Conservation (phyloP, 2,888 invertebrate genomes). For the Lingula anatina region DNA sequence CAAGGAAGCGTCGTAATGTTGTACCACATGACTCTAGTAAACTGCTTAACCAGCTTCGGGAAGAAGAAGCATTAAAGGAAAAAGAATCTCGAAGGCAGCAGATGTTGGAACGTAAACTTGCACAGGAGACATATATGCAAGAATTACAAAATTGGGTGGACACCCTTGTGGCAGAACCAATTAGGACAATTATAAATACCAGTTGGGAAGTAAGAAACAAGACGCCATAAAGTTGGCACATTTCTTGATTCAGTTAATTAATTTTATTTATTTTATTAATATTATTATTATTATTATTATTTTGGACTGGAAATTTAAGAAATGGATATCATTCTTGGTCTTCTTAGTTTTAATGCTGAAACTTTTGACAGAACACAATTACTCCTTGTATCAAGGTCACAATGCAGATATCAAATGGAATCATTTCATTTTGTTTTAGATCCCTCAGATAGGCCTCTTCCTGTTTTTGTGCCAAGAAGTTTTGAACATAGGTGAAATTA, state of each 20-base stretch:
- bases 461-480: constrained; percentile 56
- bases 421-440: constrained; percentile 41
- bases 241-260: too few relatives aligned
- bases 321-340: too few relatives aligned
- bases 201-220: constrained; percentile 59
- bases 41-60: constrained; percentile 47
- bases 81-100: constrained; percentile 39
- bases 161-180: constrained; percentile 45
- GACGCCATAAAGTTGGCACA: too few relatives aligned
- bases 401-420: too few relatives aligned
- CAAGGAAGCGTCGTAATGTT: constrained; percentile 23
- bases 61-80: constrained; percentile 45
- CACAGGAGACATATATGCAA: constrained; percentile 51
- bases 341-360: too few relatives aligned
- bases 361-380: too few relatives aligned
- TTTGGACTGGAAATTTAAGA: too few relatives aligned
- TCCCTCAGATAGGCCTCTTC: constrained; percentile 60
- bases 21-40: constrained; percentile 39
- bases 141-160: constrained; percentile 56
- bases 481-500: constrained; percentile 57
- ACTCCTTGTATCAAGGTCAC: too few relatives aligned
- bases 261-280: too few relatives aligned
- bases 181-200: constrained; percentile 52
- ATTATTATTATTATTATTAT: too few relatives aligned
- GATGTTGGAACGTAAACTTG: constrained; percentile 48